Evolutionary conservation across 2,888 invertebrate genomes (phyloP).

Genomic region (Thyatira batis): DNA sequence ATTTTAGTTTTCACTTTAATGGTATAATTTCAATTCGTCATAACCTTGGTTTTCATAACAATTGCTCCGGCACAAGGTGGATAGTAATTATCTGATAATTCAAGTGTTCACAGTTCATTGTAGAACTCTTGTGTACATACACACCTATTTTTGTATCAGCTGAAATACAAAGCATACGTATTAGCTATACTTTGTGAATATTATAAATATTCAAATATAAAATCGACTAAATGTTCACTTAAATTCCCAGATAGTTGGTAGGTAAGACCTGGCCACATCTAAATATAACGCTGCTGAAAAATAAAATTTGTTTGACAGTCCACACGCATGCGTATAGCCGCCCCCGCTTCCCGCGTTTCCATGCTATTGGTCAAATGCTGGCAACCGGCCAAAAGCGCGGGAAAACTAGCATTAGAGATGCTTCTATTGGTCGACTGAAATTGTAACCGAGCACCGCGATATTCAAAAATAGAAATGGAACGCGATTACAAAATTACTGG

Average conservation of each 20-base stretch:
- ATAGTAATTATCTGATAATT: constrained; percentile 47
- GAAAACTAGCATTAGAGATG: constrained; percentile 55
- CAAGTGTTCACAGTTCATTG: constrained; percentile 33
- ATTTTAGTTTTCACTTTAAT: constrained; percentile 17
- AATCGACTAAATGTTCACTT: too few species aligned
- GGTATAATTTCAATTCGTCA: constrained; percentile 39
- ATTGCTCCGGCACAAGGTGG: constrained; percentile 38
- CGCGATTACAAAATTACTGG: constrained; percentile 51
- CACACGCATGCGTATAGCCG: constrained; percentile 51
- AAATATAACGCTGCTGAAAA: constrained; percentile 49
- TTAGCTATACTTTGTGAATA: too few species aligned
- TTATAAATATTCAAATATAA: too few species aligned
- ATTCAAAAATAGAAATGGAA: constrained; percentile 78
- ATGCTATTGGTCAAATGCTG: constrained; percentile 67
- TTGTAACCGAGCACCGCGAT: constrained; percentile 80
- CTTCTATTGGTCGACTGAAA: constrained; percentile 64
- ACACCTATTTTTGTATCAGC: constrained; percentile 4
- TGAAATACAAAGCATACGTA: background rate
- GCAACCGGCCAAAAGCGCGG: constrained; percentile 76
- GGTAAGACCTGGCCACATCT: constrained; percentile 37
- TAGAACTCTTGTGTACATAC: constrained; percentile 5
- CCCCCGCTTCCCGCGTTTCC: constrained; percentile 59
- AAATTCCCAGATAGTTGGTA: too few species aligned
- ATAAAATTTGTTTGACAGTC: constrained; percentile 45
- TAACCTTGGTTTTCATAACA: constrained; percentile 51